Evolutionary conservation across 2,888 invertebrate species (phyloP).

Genomic region (Drosophila villosipedis): DNA sequence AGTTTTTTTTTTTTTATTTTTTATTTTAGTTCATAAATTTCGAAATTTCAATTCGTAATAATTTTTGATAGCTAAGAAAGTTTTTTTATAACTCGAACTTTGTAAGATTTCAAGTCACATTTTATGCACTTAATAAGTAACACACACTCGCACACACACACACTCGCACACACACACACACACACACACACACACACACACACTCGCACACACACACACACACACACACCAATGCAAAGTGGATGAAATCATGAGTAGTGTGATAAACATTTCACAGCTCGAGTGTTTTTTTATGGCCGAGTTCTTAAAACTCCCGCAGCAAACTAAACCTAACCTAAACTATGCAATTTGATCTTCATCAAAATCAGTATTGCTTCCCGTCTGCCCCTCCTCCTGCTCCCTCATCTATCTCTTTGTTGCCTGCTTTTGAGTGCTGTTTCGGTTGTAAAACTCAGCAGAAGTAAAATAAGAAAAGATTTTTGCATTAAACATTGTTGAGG

Average conservation of each 20-base stretch:
- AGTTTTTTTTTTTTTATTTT: neutral
- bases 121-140: slow-evolving; percentile 63
- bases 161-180: neutral
- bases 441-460: slow-evolving; percentile 52
- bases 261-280: slow-evolving; percentile 60
- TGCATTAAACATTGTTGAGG: slow-evolving; percentile 69
- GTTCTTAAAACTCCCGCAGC: slow-evolving; percentile 21
- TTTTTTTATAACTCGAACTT: slow-evolving; percentile 11
- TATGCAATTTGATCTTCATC: slow-evolving; percentile 67
- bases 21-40: neutral
- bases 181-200: neutral
- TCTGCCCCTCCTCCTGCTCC: no score
- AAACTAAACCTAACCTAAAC: slow-evolving; percentile 21
- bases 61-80: slow-evolving; percentile 15
- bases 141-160: neutral
- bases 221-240: neutral
- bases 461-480: slow-evolving; percentile 37
- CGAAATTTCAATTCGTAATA: neutral
- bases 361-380: slow-evolving; percentile 47
- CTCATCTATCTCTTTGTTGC: neutral
- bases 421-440: slow-evolving; percentile 60
- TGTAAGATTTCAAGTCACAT: slow-evolving; percentile 4
- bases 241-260: slow-evolving; percentile 6
- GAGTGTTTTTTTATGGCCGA: slow-evolving; percentile 66
- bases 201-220: slow-evolving; percentile 1